Evolutionary conservation across 2,888 invertebrate genomes (phyloP).

Genomic region (Coelogynopora nodosa): DNA sequence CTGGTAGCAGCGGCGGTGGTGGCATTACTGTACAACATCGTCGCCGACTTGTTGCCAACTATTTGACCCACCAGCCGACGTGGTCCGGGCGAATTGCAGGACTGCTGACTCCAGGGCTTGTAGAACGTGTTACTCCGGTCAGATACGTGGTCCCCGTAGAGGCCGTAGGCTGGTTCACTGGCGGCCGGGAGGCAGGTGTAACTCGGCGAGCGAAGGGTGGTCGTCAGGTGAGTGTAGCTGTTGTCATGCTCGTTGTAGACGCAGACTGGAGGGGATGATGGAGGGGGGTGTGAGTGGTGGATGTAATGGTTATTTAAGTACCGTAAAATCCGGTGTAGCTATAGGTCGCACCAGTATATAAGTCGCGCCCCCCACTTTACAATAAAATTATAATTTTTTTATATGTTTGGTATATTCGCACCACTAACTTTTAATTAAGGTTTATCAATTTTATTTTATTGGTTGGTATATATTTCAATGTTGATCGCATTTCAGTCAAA

Average conservation of each 20-base stretch:
- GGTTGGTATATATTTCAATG: too few species aligned
- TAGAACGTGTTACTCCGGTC: neutral
- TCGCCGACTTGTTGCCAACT: neutral
- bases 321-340: too few species aligned
- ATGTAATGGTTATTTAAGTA: too few species aligned
- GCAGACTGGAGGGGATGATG: neutral
- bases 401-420: too few species aligned
- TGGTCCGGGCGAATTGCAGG: neutral
- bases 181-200: slow-evolving; percentile 1
- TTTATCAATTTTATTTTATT: too few species aligned
- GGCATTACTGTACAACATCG: neutral
- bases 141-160: neutral
- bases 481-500: too few species aligned
- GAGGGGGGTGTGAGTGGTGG: too few species aligned
- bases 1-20: neutral
- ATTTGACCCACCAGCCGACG: neutral
- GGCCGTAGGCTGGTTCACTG: neutral
- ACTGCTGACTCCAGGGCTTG: slow-evolving; percentile 18
- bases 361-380: neutral
- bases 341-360: neutral
- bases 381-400: neutral
- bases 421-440: too few species aligned
- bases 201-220: neutral
- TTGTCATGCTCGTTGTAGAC: slow-evolving; percentile 13
- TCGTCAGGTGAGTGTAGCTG: slow-evolving; percentile 14